Percentiles rank a stretch among this genome's conserved stretches.
phyloP scores from a whole-genome alignment of 2,888 invertebrate species.

The Eulithis testata region DNA sequence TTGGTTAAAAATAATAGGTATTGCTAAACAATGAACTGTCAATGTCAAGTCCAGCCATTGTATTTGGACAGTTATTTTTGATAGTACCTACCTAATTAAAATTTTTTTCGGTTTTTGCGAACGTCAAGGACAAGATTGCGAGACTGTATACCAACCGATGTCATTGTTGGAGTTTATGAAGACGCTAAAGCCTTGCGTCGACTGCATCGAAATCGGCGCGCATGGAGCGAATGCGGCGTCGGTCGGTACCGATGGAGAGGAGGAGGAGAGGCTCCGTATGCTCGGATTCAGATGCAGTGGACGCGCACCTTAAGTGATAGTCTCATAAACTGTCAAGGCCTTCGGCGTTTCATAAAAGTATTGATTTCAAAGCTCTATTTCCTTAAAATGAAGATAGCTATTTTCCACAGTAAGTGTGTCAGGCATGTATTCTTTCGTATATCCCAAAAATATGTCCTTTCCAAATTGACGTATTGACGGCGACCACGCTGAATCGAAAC shows the following conservation, averaged over 20 bases:
- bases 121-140: conserved; percentile 13
- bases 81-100: conserved; percentile 22
- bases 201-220: no score
- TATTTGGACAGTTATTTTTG: conserved; percentile 23
- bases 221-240: no score
- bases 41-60: conserved; percentile 42
- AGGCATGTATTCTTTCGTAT: conserved; percentile 35
- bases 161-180: neutral
- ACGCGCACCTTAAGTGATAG: no score
- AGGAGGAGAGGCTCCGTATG: no score
- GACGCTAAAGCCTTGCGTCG: no score
- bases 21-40: conserved; percentile 37
- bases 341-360: no score
- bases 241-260: no score
- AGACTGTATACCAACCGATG: neutral
- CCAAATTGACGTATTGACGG: conserved; percentile 44
- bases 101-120: conserved; percentile 22
- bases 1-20: conserved; percentile 31
- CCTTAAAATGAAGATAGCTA: conserved; percentile 20
- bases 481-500: conserved; percentile 48
- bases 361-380: conserved; percentile 6
- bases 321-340: no score
- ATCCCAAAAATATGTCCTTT: conserved; percentile 29
- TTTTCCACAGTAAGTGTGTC: conserved; percentile 5
- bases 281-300: no score